Percentiles rank a stretch among this genome's conserved stretches.
Evolutionary conservation across 1,140 invertebrate species (phyloP).

Genomic region (Leptinotarsa defecta): DNA sequence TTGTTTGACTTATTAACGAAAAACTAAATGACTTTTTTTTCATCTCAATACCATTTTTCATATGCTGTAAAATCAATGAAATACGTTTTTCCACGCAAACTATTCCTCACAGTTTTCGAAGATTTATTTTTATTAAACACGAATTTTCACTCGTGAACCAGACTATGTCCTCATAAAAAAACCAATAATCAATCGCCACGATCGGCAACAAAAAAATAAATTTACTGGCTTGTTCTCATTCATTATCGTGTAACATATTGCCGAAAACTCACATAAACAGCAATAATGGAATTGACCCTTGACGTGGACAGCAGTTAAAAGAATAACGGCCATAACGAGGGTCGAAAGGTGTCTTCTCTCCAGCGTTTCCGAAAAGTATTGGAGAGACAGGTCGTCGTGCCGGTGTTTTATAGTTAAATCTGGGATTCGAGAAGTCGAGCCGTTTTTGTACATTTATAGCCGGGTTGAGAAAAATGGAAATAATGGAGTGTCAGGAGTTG

Average conservation of each 20-base stretch:
- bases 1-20: too few species aligned
- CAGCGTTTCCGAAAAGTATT: conserved; percentile 13
- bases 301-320: conserved; percentile 32
- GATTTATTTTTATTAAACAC: too few species aligned
- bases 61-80: too few species aligned
- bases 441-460: conserved; percentile 24
- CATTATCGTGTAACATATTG: conserved; percentile 23
- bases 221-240: conserved; percentile 10
- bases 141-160: too few species aligned
- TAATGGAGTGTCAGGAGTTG: conserved; percentile 16
- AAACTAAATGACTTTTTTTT: too few species aligned
- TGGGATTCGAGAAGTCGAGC: conserved; percentile 29
- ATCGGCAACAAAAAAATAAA: conserved; percentile 14
- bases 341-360: conserved; percentile 37
- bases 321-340: conserved; percentile 36
- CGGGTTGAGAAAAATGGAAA: conserved; percentile 14
- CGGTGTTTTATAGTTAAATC: conserved; percentile 37
- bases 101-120: too few species aligned
- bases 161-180: too few species aligned
- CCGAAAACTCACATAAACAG: conserved; percentile 34
- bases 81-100: too few species aligned
- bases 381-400: conserved; percentile 31
- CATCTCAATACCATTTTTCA: too few species aligned
- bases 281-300: conserved; percentile 40
- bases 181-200: conserved; percentile 12